Percentiles rank a stretch among this genome's conserved stretches.
phyloP scores from a whole-genome alignment of 2,888 invertebrate genomes.

The Eumacrocentrus americanus region DNA sequence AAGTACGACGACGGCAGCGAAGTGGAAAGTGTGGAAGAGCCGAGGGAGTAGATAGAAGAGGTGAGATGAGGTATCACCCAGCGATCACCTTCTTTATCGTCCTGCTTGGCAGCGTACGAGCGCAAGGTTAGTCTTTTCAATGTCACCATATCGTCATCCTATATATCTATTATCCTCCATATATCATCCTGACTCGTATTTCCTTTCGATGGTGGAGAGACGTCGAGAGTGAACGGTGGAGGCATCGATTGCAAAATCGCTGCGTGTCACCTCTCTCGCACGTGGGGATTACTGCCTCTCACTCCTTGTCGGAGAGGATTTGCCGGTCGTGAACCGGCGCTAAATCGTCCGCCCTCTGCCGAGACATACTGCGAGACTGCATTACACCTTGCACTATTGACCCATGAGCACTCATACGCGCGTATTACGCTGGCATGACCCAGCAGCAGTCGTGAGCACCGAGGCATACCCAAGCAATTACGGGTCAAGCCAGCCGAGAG shows the following conservation, averaged over 20 bases:
- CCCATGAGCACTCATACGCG: slow-evolving; percentile 6
- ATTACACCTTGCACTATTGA: slow-evolving; percentile 25
- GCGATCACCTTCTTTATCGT: slow-evolving; percentile 49
- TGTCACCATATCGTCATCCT: background rate
- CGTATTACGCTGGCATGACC: slow-evolving; percentile 6
- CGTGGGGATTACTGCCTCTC: background rate
- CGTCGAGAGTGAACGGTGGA: too few relatives aligned
- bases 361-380: slow-evolving; percentile 12
- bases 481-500: slow-evolving; percentile 10
- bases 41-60: slow-evolving; percentile 27
- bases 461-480: slow-evolving; percentile 19
- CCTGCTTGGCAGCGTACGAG: slow-evolving; percentile 49
- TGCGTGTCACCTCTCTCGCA: background rate
- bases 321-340: slow-evolving; percentile 12
- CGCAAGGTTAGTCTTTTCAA: slow-evolving; percentile 54
- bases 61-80: slow-evolving; percentile 50
- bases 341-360: slow-evolving; percentile 14
- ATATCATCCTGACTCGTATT: background rate
- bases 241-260: background rate
- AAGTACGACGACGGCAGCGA: slow-evolving; percentile 11
- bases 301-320: slow-evolving; percentile 7
- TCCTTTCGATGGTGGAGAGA: background rate
- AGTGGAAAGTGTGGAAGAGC: slow-evolving; percentile 25
- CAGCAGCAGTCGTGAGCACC: slow-evolving; percentile 7
- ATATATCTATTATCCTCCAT: background rate